Conservation (phyloP, 2,113 vertebrate species). For the Pelmatolapia mariae region DNA sequence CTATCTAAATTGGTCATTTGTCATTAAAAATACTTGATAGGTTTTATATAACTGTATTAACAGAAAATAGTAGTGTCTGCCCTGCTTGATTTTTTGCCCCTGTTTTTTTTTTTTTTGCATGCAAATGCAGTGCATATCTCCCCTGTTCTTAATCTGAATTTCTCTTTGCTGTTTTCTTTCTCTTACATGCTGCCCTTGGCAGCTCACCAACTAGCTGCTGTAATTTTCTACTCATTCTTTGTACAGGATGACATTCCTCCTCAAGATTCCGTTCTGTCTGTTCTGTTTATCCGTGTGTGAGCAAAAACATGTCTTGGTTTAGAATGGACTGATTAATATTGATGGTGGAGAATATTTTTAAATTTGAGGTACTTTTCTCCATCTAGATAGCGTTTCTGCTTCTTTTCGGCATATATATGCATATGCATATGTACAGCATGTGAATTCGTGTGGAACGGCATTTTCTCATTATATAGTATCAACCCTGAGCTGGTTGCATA, state of each 20-base stretch:
- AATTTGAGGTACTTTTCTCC: neutral
- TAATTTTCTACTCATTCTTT: neutral
- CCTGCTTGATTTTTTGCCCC: neutral
- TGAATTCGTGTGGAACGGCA: neutral
- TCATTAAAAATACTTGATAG: neutral
- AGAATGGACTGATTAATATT: neutral
- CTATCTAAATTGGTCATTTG: neutral
- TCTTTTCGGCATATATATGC: neutral
- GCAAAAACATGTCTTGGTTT: neutral
- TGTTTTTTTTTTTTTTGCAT: neutral
- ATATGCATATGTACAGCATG: neutral
- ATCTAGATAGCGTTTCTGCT: neutral
- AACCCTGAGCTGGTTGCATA: neutral
- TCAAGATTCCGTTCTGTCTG: neutral
- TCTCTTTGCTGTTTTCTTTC: neutral
- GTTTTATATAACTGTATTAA: neutral
- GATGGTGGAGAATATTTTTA: neutral
- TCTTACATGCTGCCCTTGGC: neutral
- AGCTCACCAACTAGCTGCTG: neutral
- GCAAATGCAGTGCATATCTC: neutral
- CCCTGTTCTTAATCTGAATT: neutral
- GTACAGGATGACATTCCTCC: neutral
- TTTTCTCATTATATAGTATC: neutral
- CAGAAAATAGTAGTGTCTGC: neutral
- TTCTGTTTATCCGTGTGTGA: neutral